Base-by-base conservation (phyloP, 2,888 invertebrate species). In the Himalopsyche japonica region DNA sequence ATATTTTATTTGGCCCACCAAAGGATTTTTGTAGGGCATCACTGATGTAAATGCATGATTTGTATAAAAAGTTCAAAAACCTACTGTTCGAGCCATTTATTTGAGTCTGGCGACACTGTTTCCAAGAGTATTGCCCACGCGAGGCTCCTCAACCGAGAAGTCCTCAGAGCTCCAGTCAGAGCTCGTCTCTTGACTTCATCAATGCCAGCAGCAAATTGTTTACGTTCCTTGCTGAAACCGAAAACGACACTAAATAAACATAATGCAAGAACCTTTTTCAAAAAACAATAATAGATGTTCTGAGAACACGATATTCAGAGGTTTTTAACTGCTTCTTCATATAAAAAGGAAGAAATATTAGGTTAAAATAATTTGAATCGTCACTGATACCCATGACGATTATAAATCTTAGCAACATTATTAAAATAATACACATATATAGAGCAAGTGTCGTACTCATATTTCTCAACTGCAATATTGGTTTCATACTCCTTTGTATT, bases 41-140 rank as follows among this genome's bases (percentile, higher is more conserved):
- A 77, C 34, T 77, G 10, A 34, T 2, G 4, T 76, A 34, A 27
- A 24, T 37, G 4, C 8, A 30, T 15, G 24, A 76, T 27, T 15
- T 30, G 3, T 70, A 34, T 34, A 24, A 27, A 34, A 32, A 47
- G 49, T 20, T 32, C 1, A 18, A 15, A n/a, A 24, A 84, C 85
- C 76, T 81, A 92, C 92, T 90, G 90, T 76, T 89, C 87, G 32
- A 90, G 87, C 85, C 92, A 90, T 87, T 92, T 88, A 43, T 89
- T 89, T 34, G 89, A 89, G 0, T 91, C 91, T 10, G 91, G 88
- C 1, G 92, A 92, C 18, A 92, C 84, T 0, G 91, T 90, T 85
- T 91, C 89, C 0, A 92, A 87, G 86, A 92, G 86, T 18, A 92
- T 90, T 1, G 91, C 91, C 92, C 92, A 92, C 0, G 91, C 91